Evolutionary conservation across 2,797 vertebrate genomes (phyloP).

Genomic region (Melanotaenia maccullochi): DNA sequence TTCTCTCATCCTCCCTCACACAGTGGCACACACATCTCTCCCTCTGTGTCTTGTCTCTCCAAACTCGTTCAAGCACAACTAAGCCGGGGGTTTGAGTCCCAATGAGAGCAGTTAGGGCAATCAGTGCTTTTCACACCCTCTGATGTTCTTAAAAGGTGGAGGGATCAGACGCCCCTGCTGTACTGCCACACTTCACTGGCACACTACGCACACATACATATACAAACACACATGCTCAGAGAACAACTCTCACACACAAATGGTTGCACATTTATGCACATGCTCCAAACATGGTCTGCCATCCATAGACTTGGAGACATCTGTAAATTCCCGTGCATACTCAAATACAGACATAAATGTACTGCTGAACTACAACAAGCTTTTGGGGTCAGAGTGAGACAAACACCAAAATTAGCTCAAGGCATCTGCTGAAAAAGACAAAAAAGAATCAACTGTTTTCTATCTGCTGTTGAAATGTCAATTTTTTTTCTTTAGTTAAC

Average conservation of each 20-base stretch:
- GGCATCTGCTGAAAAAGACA: neutral
- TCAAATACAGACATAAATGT: neutral
- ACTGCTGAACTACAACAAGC: neutral
- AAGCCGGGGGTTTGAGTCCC: constrained; percentile 84
- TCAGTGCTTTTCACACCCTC: constrained; percentile 88
- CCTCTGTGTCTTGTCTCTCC: constrained; percentile 71
- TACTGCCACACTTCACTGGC: constrained; percentile 60
- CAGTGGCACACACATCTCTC: constrained; percentile 42
- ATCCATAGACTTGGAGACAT: constrained; percentile 16
- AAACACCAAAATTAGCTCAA: neutral
- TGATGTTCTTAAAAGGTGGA: constrained; percentile 89
- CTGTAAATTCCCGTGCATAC: neutral
- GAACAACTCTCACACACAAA: constrained; percentile 3
- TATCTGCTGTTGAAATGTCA: no score
- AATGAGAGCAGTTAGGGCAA: constrained; percentile 87
- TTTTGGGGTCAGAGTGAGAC: neutral
- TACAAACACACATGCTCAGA: constrained; percentile 19
- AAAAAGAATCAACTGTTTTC: neutral
- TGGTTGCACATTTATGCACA: constrained; percentile 11
- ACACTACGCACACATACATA: constrained; percentile 26
- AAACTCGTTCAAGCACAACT: constrained; percentile 86
- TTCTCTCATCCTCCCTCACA: constrained; percentile 32
- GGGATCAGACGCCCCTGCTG: constrained; percentile 81
- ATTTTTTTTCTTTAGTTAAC: no score
- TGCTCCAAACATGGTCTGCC: constrained; percentile 14